phyloP scores from a whole-genome alignment of 2,888 invertebrate species.

The Tetragonisca angustula region DNA sequence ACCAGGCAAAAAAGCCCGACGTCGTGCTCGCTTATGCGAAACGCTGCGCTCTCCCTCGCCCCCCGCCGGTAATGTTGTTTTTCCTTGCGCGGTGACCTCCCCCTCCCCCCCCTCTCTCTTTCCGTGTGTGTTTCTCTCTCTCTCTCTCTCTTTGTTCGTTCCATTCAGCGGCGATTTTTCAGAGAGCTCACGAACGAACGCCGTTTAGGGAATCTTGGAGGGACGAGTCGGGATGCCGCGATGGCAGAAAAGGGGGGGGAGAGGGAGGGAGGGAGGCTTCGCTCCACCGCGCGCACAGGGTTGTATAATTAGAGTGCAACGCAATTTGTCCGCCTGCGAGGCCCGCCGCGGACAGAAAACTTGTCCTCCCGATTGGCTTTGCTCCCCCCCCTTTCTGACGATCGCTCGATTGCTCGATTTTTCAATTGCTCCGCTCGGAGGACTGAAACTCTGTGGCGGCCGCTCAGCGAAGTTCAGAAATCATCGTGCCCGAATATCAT shows the following conservation, averaged over 20 bases:
- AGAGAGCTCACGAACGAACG: conserved; percentile 72
- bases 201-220: conserved; percentile 83
- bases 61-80: conserved; percentile 29
- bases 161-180: conserved; percentile 77
- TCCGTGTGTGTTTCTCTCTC: too few species aligned
- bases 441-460: too few species aligned
- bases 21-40: conserved; percentile 66
- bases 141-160: conserved; percentile 29
- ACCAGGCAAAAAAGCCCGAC: conserved; percentile 70
- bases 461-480: too few species aligned
- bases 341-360: conserved; percentile 16
- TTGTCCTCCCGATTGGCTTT: conserved; percentile 9
- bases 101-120: too few species aligned
- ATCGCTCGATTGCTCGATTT: conserved; percentile 2
- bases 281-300: conserved; percentile 31
- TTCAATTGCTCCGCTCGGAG: background rate
- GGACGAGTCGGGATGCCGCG: conserved; percentile 42
- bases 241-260: background rate
- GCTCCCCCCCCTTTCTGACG: background rate
- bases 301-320: conserved; percentile 56
- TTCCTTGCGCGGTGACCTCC: conserved; percentile 8
- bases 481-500: too few species aligned
- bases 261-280: background rate
- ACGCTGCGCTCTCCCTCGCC: conserved; percentile 28
- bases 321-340: conserved; percentile 53